Conservation (phyloP, 1,140 invertebrate species). For the Phthorimaea operculella region DNA sequence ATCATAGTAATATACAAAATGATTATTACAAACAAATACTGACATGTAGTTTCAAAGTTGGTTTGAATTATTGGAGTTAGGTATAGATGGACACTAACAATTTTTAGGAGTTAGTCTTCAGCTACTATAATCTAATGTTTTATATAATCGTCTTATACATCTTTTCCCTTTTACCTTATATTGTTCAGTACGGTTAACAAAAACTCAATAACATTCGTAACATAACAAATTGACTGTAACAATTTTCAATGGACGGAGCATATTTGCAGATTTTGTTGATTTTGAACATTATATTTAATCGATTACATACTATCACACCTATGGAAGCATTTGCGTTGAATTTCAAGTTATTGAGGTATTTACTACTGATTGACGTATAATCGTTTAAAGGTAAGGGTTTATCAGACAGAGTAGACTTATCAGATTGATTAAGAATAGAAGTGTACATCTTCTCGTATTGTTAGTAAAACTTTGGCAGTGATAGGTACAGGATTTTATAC, state of each 20-base stretch:
- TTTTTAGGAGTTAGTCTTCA: neutral
- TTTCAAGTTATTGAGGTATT: neutral
- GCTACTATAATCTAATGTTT: neutral
- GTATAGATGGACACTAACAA: neutral
- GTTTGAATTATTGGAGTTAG: no score
- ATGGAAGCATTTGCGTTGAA: slow-evolving; percentile 18
- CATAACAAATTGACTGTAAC: slow-evolving; percentile 24
- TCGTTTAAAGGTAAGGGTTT: neutral
- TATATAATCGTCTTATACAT: neutral
- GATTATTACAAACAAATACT: neutral
- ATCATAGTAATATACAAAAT: slow-evolving; percentile 16
- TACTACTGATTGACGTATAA: neutral
- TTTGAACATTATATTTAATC: neutral
- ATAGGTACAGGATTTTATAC: slow-evolving; percentile 47
- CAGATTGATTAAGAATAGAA: neutral
- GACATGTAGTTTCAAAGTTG: neutral
- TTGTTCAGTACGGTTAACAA: neutral
- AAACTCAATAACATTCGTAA: neutral
- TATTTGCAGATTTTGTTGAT: slow-evolving; percentile 35
- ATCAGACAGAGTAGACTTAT: neutral
- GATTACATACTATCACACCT: neutral
- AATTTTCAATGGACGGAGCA: slow-evolving; percentile 46
- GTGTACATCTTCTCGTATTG: slow-evolving; percentile 8
- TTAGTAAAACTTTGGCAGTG: slow-evolving; percentile 57
- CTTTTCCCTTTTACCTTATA: neutral